Percentiles rank a stretch among this genome's conserved stretches.
Conservation (phyloP, 2,797 vertebrate species). For the Prunella strophiata region DNA sequence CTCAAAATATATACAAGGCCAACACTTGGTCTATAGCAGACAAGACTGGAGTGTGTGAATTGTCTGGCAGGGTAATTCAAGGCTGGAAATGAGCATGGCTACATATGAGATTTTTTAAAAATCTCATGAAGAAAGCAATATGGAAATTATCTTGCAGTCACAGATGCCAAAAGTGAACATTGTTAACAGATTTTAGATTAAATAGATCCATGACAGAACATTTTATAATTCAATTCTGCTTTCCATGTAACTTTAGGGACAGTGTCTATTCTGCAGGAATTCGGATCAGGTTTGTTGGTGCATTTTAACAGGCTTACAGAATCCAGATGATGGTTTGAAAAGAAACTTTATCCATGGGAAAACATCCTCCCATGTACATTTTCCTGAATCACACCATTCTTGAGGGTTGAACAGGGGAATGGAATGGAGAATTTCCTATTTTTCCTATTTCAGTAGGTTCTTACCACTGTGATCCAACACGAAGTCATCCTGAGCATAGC, state of each 20-base stretch:
- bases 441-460: background rate
- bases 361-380: background rate
- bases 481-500: conserved; percentile 97
- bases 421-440: background rate
- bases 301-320: background rate
- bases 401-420: background rate
- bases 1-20: background rate
- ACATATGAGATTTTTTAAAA: background rate
- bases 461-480: conserved; percentile 96
- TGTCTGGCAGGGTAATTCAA: background rate
- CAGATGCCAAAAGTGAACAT: background rate
- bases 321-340: background rate
- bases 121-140: background rate
- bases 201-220: background rate
- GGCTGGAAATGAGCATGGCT: background rate
- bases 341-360: background rate
- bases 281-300: background rate
- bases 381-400: background rate
- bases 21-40: background rate
- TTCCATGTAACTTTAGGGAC: background rate
- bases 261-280: background rate
- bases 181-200: background rate
- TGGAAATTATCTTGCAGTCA: background rate
- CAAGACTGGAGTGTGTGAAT: background rate
- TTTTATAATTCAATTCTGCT: background rate